phyloP scores from a whole-genome alignment of 1,140 invertebrate species.

The Zophobas morio region DNA sequence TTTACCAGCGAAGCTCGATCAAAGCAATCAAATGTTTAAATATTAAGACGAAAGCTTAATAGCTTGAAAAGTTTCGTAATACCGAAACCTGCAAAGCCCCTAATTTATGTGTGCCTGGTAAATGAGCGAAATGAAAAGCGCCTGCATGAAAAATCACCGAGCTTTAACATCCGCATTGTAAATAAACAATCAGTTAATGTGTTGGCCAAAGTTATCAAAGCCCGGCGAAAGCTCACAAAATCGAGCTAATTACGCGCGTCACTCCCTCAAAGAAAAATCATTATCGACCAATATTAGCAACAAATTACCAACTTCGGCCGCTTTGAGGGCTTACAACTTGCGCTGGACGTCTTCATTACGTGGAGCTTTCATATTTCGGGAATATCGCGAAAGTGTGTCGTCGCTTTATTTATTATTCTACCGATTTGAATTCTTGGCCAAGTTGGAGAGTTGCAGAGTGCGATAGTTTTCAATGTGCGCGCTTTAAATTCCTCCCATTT shows the following conservation, averaged over 20 bases:
- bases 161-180: not conserved
- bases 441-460: conserved; percentile 4
- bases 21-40: not conserved
- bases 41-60: not conserved
- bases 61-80: not conserved
- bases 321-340: conserved; percentile 4
- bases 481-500: conserved; percentile 33
- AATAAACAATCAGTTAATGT: conserved; percentile 12
- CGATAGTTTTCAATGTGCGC: conserved; percentile 27
- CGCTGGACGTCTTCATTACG: not conserved
- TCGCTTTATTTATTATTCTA: conserved; percentile 24
- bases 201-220: not conserved
- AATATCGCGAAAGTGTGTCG: not conserved
- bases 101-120: not conserved
- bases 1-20: not conserved
- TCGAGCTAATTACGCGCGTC: conserved; percentile 1
- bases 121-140: not conserved
- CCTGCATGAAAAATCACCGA: not conserved
- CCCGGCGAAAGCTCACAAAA: not conserved
- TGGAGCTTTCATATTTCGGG: not conserved
- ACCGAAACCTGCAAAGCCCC: not conserved
- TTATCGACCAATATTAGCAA: conserved; percentile 6
- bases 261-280: conserved; percentile 14
- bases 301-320: not conserved
- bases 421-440: conserved; percentile 7